A percentile compares a stretch with the other conserved stretches of the same genome.
phyloP scores from a whole-genome alignment of 2,113 vertebrate species.

The Salvelinus namaycush region DNA sequence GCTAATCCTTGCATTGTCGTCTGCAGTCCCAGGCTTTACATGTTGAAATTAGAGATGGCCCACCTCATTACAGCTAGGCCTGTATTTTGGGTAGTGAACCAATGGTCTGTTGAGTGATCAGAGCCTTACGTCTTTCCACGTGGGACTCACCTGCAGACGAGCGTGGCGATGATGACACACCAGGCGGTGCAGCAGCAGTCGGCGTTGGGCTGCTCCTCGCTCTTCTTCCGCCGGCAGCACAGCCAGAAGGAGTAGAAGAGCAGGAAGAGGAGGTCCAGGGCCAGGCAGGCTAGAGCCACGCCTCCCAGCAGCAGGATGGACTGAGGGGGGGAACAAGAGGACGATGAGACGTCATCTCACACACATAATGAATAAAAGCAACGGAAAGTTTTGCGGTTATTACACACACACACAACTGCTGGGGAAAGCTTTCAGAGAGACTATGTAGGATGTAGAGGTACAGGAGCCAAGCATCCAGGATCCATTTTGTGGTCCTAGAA shows the following conservation, averaged over 20 bases:
- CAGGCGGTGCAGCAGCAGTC: constrained; percentile 98
- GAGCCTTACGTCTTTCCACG: not conserved
- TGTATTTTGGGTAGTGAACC: not conserved
- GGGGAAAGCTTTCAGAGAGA: too few relatives aligned
- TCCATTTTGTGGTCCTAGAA: not conserved
- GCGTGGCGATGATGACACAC: constrained; percentile 96
- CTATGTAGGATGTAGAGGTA: not conserved
- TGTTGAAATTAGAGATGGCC: not conserved
- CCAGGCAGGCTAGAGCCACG: constrained; percentile 87
- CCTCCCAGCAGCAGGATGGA: constrained; percentile 90
- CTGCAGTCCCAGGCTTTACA: not conserved
- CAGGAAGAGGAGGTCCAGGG: constrained; percentile 92
- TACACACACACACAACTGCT: too few relatives aligned
- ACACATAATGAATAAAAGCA: too few relatives aligned
- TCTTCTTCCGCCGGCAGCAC: constrained; percentile 89
- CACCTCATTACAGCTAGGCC: not conserved
- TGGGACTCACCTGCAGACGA: constrained; percentile 90
- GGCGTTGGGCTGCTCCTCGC: constrained; percentile 78
- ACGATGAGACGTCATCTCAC: not conserved
- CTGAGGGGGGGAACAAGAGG: constrained; percentile 57
- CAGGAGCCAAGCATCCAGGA: not conserved
- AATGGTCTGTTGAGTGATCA: not conserved
- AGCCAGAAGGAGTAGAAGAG: constrained; percentile 95
- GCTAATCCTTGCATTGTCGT: not conserved
- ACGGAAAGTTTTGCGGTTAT: too few relatives aligned